These are phyloP conservation scores for Lasaia peninsularis DNA, from an alignment of 1,140 invertebrate species.

Conservation along the genomic window DNA sequence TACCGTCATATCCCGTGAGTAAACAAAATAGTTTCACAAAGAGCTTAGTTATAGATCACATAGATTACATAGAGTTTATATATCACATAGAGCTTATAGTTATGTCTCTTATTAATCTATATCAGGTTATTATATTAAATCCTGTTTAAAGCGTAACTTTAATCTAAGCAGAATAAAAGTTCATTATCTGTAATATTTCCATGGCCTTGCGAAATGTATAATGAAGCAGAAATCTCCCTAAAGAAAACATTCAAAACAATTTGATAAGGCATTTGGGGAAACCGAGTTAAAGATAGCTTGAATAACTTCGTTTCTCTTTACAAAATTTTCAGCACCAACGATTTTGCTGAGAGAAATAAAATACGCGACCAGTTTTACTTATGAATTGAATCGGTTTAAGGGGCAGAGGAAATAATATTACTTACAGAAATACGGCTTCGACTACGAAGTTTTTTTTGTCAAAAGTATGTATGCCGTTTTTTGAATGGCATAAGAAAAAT, in stretches of 20 bases:
- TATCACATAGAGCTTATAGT: too few species aligned
- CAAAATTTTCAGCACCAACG: background rate
- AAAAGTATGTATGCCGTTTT: too few species aligned
- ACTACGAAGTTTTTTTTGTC: too few species aligned
- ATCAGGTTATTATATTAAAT: too few species aligned
- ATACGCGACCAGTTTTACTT: background rate
- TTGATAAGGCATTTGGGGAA: background rate
- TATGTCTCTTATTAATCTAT: too few species aligned
- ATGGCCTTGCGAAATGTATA: background rate
- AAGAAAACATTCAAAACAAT: conserved; percentile 3
- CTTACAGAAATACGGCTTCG: background rate
- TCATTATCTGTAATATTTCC: background rate
- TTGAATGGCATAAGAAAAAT: too few species aligned
- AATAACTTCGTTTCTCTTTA: conserved; percentile 1
- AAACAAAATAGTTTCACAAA: too few species aligned
- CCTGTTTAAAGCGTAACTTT: too few species aligned
- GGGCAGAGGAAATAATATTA: background rate
- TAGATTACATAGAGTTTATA: too few species aligned
- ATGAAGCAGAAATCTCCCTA: background rate
- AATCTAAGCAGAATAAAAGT: background rate
- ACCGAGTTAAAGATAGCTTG: conserved; percentile 7
- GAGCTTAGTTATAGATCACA: too few species aligned
- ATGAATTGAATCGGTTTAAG: conserved; percentile 1
- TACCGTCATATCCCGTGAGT: too few species aligned
- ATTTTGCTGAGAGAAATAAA: background rate